Base-by-base conservation (phyloP, 1,140 invertebrate species). In the Pseudomyrmex sp. region DNA sequence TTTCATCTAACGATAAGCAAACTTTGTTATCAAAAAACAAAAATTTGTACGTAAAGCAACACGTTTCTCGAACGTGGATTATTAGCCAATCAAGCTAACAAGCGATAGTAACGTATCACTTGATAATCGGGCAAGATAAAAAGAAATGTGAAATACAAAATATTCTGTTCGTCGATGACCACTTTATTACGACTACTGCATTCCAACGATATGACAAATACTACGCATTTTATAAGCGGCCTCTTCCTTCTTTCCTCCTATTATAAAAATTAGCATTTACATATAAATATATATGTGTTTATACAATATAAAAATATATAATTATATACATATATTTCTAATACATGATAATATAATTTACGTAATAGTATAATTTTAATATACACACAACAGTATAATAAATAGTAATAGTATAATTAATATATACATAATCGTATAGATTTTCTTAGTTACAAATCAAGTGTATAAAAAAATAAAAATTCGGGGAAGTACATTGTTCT, bases 71-170 rank as follows among this genome's bases (percentile, higher is more conserved):
- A 12, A 44, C 20, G 48, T 56, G 52, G 12, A 61, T 46, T 73
- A 18, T 35, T 35, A 74, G 8, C 35, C 26, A 66, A 54, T 66
- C 44, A 15, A 15, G 59, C 15, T 66, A 54, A 12, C 20, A 9
- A 18, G 35, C 10, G 44, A 7, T 12, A 73, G 10, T 65, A 26
- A 7, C 44, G 23, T 54, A 77, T 77, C 26, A 18, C 26, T 76
- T 2, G 48, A 66, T 76, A 76, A 76, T 77, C 61, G 50, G 23
- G 10, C 15, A 65, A 68, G 74, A 77, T 77, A 52, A 76, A 66
- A 68, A 74, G 13, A 76, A 54, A 12, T 66, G 5, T 15, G 4
- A 66, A 66, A 74, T 74, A 59, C 12, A 35, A 35, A 35, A 20
- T 46, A 76, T 76, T 66, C 20, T 54, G 26, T 66, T 7, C 9